Evolutionary conservation across 2,113 vertebrate species (phyloP), one percentile per base, ranked within the genome.

Genomic region (Corynorhinus townsendii): DNA sequence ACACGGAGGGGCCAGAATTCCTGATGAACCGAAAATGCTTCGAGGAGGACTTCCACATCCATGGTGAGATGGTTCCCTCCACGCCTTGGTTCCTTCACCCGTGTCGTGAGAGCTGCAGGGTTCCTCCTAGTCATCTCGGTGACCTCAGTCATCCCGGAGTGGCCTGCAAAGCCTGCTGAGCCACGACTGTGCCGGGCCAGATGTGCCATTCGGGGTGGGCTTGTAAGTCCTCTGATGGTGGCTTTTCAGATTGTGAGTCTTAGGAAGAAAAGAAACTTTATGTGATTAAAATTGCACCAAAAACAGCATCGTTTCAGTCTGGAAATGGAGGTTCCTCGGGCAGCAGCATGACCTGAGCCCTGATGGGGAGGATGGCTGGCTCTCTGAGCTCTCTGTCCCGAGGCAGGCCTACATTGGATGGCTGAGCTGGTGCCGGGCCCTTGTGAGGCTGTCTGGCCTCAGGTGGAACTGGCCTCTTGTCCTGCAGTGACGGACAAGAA

Each of bases 1-100:
- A 99, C 95, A 99, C 99, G 0, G 99, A 99, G 97, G 99, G 99
- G 40, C 99, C 99, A 0, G 99, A 99, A 97, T 99, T 99, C 97
- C 97, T 98, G 94, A 98, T 99, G 79, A 99, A 99, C 97, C 98
- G 99, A 68, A 99, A 99, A 96, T 99, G 99, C 97, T 99, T 99
- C 75, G 99, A 99, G 95, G 99, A 99, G 40, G 99, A 99, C 97
- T 99, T 99, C 97, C 98, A 96, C 96, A 97, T 99, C 93, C 99
- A 99, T 5, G 98, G 99, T 99, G 97, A 98, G 97, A 93, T 4
- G 80, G 72, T 11, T 52, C 28, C 33, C 22, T 35, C 49, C 1
- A 19, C 30, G 43, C 45, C 54, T 87, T 49, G 26, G 45, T 84
- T 77, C 54, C 43, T n/a, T 94, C 11, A 43, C 2, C n/a, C 20